These are phyloP conservation scores for Nibea coibor DNA, from an alignment of 2,113 vertebrate genomes.

Conservation along the genomic window DNA sequence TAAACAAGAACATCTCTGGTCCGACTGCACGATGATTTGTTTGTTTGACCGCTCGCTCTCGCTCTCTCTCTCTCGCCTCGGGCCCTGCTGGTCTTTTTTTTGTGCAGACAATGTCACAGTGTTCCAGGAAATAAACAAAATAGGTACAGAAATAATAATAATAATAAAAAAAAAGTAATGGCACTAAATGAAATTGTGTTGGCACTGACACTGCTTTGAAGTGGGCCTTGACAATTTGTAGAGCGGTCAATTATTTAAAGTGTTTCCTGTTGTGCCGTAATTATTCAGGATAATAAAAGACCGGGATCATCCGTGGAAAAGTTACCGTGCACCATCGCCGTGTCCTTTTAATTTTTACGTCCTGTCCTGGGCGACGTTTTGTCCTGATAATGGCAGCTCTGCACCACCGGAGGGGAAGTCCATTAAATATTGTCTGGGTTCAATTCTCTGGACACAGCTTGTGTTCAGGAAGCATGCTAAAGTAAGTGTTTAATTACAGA, in stretches of 20 bases:
- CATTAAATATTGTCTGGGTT: background rate
- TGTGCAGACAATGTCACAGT: background rate
- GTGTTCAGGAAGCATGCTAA: background rate
- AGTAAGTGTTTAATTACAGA: background rate
- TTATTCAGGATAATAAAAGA: background rate
- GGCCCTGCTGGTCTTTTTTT: background rate
- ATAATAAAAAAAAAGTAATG: background rate
- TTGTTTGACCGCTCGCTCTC: background rate
- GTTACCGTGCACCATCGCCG: background rate
- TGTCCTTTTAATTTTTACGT: too few species aligned
- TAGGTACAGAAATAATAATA: background rate
- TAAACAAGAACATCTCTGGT: background rate
- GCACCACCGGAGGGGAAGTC: background rate
- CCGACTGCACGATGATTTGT: background rate
- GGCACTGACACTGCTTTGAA: background rate
- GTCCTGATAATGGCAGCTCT: background rate
- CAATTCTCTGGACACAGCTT: background rate
- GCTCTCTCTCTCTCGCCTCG: background rate
- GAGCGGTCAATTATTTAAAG: background rate
- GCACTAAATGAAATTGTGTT: background rate
- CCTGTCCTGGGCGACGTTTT: background rate
- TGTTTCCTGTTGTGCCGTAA: background rate
- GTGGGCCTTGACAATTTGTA: background rate
- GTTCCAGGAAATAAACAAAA: slow-evolving; percentile 7
- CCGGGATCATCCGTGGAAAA: background rate